Evolutionary conservation across 2,113 vertebrate genomes (phyloP).

Genomic region (Gymnogyps californianus): DNA sequence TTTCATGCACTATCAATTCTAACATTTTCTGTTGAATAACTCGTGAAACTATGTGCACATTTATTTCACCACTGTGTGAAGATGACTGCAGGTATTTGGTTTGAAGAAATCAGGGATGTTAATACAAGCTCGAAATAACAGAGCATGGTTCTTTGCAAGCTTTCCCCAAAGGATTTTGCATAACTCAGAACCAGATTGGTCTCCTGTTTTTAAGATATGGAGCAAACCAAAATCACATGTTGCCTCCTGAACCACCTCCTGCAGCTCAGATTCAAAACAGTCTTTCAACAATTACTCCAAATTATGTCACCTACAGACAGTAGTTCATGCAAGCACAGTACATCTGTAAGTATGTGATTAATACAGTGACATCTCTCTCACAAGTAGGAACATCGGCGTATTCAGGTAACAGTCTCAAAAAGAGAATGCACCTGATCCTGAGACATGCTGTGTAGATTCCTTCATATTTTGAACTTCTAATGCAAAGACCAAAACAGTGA

Average conservation of each 20-base stretch:
- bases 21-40: not conserved
- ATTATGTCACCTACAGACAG: not conserved
- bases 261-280: not conserved
- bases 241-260: not conserved
- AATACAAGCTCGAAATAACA: not conserved
- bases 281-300: not conserved
- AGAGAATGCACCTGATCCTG: not conserved
- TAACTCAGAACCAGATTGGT: not conserved
- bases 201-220: not conserved
- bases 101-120: not conserved
- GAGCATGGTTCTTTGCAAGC: not conserved
- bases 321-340: not conserved
- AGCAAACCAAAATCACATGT: not conserved
- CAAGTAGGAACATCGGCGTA: fast-evolving
- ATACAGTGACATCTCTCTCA: not conserved
- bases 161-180: not conserved
- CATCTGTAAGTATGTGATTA: not conserved
- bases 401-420: not conserved
- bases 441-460: not conserved
- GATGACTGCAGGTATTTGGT: not conserved
- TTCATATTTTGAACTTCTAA: not conserved
- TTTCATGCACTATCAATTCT: not conserved
- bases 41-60: not conserved
- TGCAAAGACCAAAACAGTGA: not conserved
- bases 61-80: not conserved